Evolutionary conservation across 2,888 invertebrate species (phyloP).

Genomic region (Idaea biselata): DNA sequence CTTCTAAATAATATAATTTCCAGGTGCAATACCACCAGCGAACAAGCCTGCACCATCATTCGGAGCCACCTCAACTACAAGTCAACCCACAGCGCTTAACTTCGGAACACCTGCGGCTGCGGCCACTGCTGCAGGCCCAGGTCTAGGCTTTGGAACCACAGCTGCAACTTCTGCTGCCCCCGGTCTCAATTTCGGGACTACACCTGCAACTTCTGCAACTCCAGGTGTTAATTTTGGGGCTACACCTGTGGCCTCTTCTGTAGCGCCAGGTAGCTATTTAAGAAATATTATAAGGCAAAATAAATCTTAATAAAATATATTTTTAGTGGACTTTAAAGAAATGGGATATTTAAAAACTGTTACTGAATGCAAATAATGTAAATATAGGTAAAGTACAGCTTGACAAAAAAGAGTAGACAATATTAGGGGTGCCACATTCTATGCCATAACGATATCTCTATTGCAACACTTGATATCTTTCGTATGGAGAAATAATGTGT

Average conservation of each 20-base stretch:
- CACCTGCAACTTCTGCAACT: constrained; percentile 17
- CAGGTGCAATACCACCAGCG: constrained; percentile 9
- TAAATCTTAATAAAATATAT: too few relatives aligned
- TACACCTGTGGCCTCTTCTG: constrained; percentile 16
- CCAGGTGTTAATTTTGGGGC: constrained; percentile 33
- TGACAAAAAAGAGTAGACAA: too few relatives aligned
- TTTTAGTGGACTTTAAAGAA: too few relatives aligned
- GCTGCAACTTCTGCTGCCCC: constrained; percentile 15
- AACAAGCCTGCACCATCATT: constrained; percentile 1
- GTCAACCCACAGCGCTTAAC: constrained; percentile 19
- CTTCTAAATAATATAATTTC: neutral
- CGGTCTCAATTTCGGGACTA: constrained; percentile 33
- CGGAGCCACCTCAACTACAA: neutral
- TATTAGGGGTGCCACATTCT: too few relatives aligned
- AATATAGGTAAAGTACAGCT: too few relatives aligned
- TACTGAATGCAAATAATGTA: too few relatives aligned
- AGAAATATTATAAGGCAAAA: too few relatives aligned
- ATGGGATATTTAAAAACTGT: too few relatives aligned
- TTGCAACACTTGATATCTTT: too few relatives aligned
- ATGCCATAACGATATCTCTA: too few relatives aligned
- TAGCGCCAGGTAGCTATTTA: constrained; percentile 8
- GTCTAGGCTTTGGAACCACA: constrained; percentile 22
- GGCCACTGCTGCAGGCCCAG: constrained; percentile 9
- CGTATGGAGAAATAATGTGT: too few relatives aligned
- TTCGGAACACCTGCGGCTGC: constrained; percentile 26